Evolutionary conservation across 2,888 invertebrate species (phyloP), one percentile per base, ranked within the genome.

Genomic region (Hanleya hanleyi): DNA sequence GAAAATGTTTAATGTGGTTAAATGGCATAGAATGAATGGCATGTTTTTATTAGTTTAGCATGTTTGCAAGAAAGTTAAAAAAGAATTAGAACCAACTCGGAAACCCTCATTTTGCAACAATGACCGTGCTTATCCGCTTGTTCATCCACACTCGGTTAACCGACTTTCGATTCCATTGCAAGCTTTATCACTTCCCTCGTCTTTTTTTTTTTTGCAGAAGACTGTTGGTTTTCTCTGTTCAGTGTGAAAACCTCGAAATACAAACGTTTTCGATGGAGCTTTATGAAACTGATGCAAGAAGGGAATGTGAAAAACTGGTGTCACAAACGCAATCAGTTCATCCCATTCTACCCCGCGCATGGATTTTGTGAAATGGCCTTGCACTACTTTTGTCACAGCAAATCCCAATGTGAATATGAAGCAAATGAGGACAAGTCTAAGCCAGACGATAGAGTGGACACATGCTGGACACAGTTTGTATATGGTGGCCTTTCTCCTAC

Each of bases 401-500:
- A 71, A 73, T 49, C 73, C 69, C 12, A 86, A 85, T 61, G 77
- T 77, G 50, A 76, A 79, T 32, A 81, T 74, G 38, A 81, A 73
- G 33, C 61, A 73, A 18, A 66, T 69, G 26, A 72, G 73, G 33
- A 74, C 76, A 33, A 62, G 50, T n/a, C 61, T 70, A 12, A 81
- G 72, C 74, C 36, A 78, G 76, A 69, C 82, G 83, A 9, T 82
- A 83, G 61, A 75, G 78, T 32, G 80, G 82, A n/a, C 82, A 84
- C 71, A 1, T 87, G 87, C 69, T 85, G 86, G 85, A 77, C 80
- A 68, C 76, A 81, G 36, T 82, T 84, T 38, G 81, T 84, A 2
- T 73, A 83, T n/a, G 84, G 83, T 26, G 80, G 83, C 7, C 67
- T 75, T 65, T 69, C 83, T 0, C 87, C 87, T 1, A 73, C 74